phyloP scores from a whole-genome alignment of 2,113 vertebrate genomes.

The Myiopsitta monachus region DNA sequence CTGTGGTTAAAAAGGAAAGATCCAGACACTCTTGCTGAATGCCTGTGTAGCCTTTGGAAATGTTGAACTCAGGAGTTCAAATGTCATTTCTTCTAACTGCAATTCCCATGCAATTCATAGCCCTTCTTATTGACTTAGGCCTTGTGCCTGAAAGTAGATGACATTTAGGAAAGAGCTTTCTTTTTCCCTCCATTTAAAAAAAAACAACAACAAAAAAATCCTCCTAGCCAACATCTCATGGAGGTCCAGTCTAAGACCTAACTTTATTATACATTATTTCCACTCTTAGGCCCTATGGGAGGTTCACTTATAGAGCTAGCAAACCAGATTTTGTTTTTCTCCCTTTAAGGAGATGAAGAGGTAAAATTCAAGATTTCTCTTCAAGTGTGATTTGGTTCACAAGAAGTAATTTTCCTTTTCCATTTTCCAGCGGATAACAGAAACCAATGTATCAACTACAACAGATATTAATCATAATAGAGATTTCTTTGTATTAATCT shows the following conservation, averaged over 20 bases:
- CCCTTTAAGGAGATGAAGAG: not conserved
- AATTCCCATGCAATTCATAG: not conserved
- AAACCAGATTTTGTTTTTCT: not conserved
- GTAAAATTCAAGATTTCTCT: not conserved
- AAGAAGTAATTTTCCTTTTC: not conserved
- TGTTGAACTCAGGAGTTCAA: not conserved
- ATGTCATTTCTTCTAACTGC: not conserved
- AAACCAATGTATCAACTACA: not conserved
- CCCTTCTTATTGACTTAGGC: not conserved
- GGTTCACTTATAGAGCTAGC: not conserved
- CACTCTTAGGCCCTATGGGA: not conserved
- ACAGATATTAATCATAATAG: not conserved
- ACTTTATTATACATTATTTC: not conserved
- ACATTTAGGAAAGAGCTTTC: not conserved
- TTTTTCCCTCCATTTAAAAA: not conserved
- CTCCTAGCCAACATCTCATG: not conserved
- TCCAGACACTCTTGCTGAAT: not conserved
- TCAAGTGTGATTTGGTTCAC: not conserved
- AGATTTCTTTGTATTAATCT: not conserved
- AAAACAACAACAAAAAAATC: not conserved
- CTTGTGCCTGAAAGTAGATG: not conserved
- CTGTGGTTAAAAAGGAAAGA: not conserved
- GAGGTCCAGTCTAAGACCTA: not conserved
- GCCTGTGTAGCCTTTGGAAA: not conserved
- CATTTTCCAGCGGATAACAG: not conserved